Evolutionary conservation across 2,888 invertebrate species (phyloP).

Genomic region (Clistopyga incitator): DNA sequence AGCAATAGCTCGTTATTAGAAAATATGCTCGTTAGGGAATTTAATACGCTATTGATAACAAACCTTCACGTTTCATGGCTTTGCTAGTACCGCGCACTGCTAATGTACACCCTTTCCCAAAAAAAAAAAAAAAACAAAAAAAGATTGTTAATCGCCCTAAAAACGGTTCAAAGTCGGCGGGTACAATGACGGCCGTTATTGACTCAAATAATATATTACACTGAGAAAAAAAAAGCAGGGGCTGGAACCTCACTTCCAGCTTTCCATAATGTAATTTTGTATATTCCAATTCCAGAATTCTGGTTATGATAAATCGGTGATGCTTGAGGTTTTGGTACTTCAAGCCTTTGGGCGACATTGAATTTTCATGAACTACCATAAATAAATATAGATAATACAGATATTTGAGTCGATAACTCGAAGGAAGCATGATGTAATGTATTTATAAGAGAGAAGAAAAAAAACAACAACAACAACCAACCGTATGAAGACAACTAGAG

Average conservation of each 20-base stretch:
- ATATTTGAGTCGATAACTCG: conserved; percentile 40
- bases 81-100: conserved; percentile 49
- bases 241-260: conserved; percentile 51
- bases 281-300: conserved; percentile 38
- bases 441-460: conserved; percentile 38
- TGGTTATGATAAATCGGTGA: conserved; percentile 32
- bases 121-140: conserved; percentile 4
- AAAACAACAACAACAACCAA: conserved; percentile 41
- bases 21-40: conserved; percentile 40
- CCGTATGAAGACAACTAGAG: conserved; percentile 65
- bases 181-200: conserved; percentile 29
- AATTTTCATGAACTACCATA: conserved; percentile 18
- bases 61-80: conserved; percentile 46
- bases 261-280: conserved; percentile 50
- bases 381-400: conserved; percentile 11
- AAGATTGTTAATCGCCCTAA: conserved; percentile 34
- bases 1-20: conserved; percentile 53
- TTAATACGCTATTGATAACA: conserved; percentile 33
- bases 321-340: conserved; percentile 6
- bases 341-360: conserved; percentile 1
- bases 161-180: conserved; percentile 15
- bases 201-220: conserved; percentile 41
- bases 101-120: conserved; percentile 14
- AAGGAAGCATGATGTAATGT: conserved; percentile 40
- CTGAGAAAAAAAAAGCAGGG: conserved; percentile 29